Percentiles rank a stretch among this genome's conserved stretches.
Evolutionary conservation across 2,797 vertebrate species (phyloP).

Genomic region (Iguana delicatissima): DNA sequence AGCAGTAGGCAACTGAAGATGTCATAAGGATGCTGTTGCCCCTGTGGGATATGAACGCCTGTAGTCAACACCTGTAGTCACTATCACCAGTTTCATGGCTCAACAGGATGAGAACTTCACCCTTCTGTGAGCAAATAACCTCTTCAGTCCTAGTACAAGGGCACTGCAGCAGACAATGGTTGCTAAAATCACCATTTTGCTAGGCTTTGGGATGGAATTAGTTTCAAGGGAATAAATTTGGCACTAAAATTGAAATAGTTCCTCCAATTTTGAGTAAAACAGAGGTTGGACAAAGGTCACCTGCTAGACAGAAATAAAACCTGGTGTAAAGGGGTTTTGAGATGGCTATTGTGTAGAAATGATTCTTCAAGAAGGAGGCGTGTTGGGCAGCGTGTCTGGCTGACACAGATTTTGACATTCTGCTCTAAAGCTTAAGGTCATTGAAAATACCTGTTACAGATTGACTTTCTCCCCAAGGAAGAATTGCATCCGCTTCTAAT

Average conservation of each 20-base stretch:
- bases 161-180: not conserved
- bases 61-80: no score
- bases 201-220: not conserved
- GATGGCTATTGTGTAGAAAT: not conserved
- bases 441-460: not conserved
- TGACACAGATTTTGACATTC: not conserved
- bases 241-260: not conserved
- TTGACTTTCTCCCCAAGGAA: no score
- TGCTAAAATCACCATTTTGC: not conserved
- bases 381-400: not conserved
- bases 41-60: not conserved
- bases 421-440: not conserved
- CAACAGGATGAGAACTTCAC: not conserved
- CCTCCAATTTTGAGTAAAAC: not conserved
- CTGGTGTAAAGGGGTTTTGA: not conserved
- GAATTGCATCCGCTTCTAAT: not conserved
- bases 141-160: not conserved
- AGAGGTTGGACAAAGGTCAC: not conserved
- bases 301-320: not conserved
- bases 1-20: not conserved
- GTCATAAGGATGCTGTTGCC: not conserved
- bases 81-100: not conserved
- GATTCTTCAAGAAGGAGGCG: not conserved
- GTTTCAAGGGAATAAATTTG: not conserved
- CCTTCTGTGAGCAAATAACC: not conserved